These are phyloP conservation scores for Dioctria rufipes DNA, from an alignment of 2,888 invertebrate genomes.

Conservation along the genomic window DNA sequence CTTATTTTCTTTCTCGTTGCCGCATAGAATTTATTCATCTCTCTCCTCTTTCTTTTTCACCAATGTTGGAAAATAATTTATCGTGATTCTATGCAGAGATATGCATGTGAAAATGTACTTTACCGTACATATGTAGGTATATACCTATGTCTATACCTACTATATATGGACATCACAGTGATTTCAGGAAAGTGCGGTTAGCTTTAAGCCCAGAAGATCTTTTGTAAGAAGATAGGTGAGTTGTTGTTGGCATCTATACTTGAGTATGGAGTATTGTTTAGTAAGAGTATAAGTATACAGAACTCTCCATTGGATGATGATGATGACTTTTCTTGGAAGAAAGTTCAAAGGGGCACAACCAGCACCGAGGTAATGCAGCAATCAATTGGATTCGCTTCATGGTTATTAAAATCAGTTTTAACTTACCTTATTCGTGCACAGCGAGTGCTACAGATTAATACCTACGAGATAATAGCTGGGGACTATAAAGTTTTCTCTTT, in stretches of 20 bases:
- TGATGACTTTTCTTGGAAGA: slow-evolving; percentile 8
- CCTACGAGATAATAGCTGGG: not conserved
- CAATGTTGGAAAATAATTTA: slow-evolving; percentile 27
- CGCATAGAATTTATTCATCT: not conserved
- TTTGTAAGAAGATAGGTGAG: not conserved
- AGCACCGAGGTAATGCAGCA: slow-evolving; percentile 22
- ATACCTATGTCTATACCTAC: too few relatives aligned
- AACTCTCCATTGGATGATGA: not conserved
- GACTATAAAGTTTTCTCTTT: not conserved
- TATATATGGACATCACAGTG: too few relatives aligned
- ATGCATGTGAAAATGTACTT: not conserved
- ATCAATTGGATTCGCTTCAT: slow-evolving; percentile 18
- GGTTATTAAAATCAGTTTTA: slow-evolving; percentile 24
- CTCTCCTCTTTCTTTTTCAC: not conserved
- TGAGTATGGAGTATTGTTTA: not conserved
- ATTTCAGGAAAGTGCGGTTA: too few relatives aligned
- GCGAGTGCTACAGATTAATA: not conserved
- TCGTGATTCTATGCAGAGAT: slow-evolving; percentile 26
- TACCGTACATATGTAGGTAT: too few relatives aligned
- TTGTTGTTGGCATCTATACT: not conserved
- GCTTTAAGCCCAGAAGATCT: too few relatives aligned
- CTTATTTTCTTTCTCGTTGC: not conserved
- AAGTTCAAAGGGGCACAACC: slow-evolving; percentile 6
- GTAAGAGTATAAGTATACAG: not conserved
- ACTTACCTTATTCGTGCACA: not conserved